Evolutionary conservation across 2,797 vertebrate species (phyloP).

Genomic region (Chiloscyllium punctatum): DNA sequence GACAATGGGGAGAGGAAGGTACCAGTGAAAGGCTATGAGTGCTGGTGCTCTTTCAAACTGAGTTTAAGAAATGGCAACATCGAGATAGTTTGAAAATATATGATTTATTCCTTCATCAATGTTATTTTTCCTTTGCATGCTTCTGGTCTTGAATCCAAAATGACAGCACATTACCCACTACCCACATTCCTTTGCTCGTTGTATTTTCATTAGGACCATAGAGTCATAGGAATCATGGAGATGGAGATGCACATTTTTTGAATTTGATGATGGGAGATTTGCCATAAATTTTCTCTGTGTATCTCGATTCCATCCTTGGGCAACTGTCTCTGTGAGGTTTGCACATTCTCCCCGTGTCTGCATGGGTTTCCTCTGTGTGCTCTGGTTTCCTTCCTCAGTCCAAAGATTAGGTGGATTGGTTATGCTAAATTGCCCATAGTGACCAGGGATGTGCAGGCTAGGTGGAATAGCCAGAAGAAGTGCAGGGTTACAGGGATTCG

Average conservation of each 20-base stretch:
- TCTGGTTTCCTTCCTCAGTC: too few relatives aligned
- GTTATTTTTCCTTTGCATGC: not conserved
- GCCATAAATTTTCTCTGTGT: not conserved
- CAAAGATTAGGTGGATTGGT: too few relatives aligned
- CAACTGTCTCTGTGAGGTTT: too few relatives aligned
- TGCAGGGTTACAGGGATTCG: too few relatives aligned
- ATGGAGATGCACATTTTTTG: not conserved
- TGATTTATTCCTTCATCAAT: not conserved
- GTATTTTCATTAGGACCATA: not conserved
- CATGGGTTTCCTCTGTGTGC: too few relatives aligned
- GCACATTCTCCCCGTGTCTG: too few relatives aligned
- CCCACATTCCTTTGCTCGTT: not conserved
- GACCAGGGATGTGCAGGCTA: too few relatives aligned
- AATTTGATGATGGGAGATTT: not conserved
- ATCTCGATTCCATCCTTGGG: too few relatives aligned
- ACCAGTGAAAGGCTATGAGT: not conserved
- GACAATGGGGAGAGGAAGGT: not conserved
- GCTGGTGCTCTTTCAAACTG: not conserved
- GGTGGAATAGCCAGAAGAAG: too few relatives aligned
- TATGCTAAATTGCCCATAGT: too few relatives aligned
- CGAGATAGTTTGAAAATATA: not conserved
- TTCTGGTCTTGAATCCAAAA: not conserved
- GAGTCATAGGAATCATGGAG: too few relatives aligned
- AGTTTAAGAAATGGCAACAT: not conserved
- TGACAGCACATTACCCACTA: not conserved